A percentile compares a stretch with the other conserved stretches of the same genome.
Evolutionary conservation across 2,797 vertebrate genomes (phyloP).

Genomic region (Spinibarbus caldwelli): DNA sequence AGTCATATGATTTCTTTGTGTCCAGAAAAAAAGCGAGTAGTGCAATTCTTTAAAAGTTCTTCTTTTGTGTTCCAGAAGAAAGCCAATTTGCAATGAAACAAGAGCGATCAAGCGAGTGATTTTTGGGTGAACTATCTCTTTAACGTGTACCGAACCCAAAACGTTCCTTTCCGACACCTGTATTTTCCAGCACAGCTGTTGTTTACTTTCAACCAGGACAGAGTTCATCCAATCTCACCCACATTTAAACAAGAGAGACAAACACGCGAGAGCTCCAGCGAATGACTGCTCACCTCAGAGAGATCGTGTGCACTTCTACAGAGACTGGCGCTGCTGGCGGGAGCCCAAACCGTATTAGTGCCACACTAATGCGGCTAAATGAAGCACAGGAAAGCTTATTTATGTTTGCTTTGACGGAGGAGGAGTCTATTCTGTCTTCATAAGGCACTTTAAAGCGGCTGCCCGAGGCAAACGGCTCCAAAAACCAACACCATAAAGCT

Average conservation of each 20-base stretch:
- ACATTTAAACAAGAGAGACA: constrained; percentile 10
- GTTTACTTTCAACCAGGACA: constrained; percentile 25
- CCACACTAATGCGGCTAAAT: constrained; percentile 50
- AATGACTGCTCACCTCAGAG: neutral
- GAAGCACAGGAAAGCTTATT: constrained; percentile 49
- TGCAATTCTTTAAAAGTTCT: neutral
- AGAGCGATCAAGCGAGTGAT: neutral
- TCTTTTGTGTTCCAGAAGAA: neutral
- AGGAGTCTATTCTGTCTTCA: constrained; percentile 42
- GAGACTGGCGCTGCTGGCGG: constrained; percentile 18
- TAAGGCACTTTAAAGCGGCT: constrained; percentile 48
- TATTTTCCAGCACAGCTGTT: constrained; percentile 37
- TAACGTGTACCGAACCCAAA: neutral
- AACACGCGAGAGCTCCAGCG: neutral
- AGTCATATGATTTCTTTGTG: too few species aligned
- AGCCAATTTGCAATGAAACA: neutral
- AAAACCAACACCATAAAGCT: constrained; percentile 47
- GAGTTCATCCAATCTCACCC: constrained; percentile 14
- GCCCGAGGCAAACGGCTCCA: constrained; percentile 36
- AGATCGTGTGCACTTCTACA: neutral
- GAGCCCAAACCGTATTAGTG: constrained; percentile 45
- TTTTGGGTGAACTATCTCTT: neutral
- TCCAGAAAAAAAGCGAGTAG: neutral
- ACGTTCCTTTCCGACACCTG: neutral
- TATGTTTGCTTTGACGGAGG: constrained; percentile 42